These are phyloP conservation scores for Antedon mediterranea DNA, from an alignment of 53 echinoderm and acorn worm species.

Conservation along the genomic window DNA sequence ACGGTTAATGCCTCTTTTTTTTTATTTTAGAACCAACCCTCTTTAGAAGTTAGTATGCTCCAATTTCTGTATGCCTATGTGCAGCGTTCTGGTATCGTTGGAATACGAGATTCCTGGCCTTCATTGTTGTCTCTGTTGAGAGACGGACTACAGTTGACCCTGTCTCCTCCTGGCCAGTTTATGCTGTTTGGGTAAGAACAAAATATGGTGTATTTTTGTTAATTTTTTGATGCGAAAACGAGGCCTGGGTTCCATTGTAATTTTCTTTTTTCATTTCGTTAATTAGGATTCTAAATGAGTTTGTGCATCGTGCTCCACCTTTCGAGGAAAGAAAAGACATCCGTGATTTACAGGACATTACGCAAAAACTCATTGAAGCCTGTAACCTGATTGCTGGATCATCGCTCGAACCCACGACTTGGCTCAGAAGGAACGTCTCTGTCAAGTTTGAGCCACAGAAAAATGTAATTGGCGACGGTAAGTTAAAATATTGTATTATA, in stretches of 20 bases:
- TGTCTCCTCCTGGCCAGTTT: slow-evolving; percentile 70
- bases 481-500: neutral
- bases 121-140: slow-evolving; percentile 67
- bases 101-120: slow-evolving; percentile 84
- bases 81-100: slow-evolving; percentile 44
- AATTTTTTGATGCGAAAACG: too few species aligned
- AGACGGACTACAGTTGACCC: slow-evolving; percentile 67
- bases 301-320: slow-evolving; percentile 58
- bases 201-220: too few species aligned
- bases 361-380: slow-evolving; percentile 69
- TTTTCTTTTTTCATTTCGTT: slow-evolving; percentile 4
- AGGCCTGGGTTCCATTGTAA: neutral
- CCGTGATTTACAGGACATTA: slow-evolving; percentile 68
- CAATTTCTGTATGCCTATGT: slow-evolving; percentile 91
- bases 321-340: slow-evolving; percentile 90
- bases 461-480: slow-evolving; percentile 18
- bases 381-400: slow-evolving; percentile 89
- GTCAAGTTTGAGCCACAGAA: slow-evolving; percentile 74
- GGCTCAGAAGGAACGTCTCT: slow-evolving; percentile 78
- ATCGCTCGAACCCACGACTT: slow-evolving; percentile 85
- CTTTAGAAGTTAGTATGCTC: slow-evolving; percentile 86
- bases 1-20: neutral
- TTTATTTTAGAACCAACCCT: slow-evolving; percentile 70
- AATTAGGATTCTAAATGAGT: slow-evolving; percentile 78
- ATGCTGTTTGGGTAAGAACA: slow-evolving; percentile 83